Conservation (phyloP, 1,140 invertebrate genomes). For the Zaprionus africanus region DNA sequence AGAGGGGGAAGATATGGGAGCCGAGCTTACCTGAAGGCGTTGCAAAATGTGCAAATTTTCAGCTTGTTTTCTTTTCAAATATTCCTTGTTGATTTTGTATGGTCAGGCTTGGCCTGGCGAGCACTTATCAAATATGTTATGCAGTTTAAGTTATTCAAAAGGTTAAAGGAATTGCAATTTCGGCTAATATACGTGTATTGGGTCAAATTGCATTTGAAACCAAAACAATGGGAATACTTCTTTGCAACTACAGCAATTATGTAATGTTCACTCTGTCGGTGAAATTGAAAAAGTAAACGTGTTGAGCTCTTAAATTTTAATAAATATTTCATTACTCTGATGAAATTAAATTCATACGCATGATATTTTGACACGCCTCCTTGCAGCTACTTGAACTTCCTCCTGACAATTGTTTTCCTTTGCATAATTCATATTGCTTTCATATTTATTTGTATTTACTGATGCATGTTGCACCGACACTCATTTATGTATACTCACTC, state of each 20-base stretch:
- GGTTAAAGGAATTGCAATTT: slow-evolving; percentile 13
- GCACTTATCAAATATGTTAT: slow-evolving; percentile 31
- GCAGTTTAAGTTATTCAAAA: slow-evolving; percentile 34
- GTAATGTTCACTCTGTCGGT: not conserved
- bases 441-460: slow-evolving; percentile 68
- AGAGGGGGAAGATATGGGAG: not conserved
- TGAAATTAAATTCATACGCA: slow-evolving; percentile 3
- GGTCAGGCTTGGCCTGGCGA: slow-evolving; percentile 15
- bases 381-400: not conserved
- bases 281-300: not conserved
- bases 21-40: slow-evolving; percentile 30
- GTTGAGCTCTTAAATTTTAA: not conserved
- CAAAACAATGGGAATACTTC: slow-evolving; percentile 15
- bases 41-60: slow-evolving; percentile 27
- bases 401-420: slow-evolving; percentile 37
- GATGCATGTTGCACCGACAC: slow-evolving; percentile 47
- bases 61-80: slow-evolving; percentile 27
- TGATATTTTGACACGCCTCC: slow-evolving; percentile 5
- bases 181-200: slow-evolving; percentile 1
- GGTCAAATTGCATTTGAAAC: slow-evolving; percentile 4
- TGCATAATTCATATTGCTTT: slow-evolving; percentile 49
- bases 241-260: slow-evolving; percentile 18
- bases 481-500: slow-evolving; percentile 3
- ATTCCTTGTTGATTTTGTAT: slow-evolving; percentile 46
- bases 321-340: not conserved